Percentiles rank a stretch among this genome's conserved stretches.
Evolutionary conservation across 2,797 vertebrate genomes (phyloP).

Genomic region (Enteromius thamalakanensis): DNA sequence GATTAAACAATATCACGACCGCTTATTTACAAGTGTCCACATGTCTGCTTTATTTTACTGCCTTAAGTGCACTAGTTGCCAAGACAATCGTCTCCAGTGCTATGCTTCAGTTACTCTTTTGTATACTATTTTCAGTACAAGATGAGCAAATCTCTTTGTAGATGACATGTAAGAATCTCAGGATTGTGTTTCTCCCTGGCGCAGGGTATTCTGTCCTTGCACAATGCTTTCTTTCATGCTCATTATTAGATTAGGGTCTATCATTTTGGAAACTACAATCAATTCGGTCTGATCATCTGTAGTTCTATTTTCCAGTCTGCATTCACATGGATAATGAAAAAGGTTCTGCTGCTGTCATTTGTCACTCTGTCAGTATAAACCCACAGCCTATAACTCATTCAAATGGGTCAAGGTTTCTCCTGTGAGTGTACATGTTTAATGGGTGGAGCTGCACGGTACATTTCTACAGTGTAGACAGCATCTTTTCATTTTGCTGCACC

Average conservation of each 20-base stretch:
- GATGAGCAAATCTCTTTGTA: neutral
- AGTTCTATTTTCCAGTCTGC: constrained; percentile 62
- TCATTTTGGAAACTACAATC: constrained; percentile 20
- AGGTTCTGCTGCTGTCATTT: constrained; percentile 81
- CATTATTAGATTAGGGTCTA: constrained; percentile 19
- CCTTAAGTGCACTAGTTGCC: neutral
- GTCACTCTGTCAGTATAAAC: constrained; percentile 80
- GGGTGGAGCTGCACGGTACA: constrained; percentile 53
- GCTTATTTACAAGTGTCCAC: neutral
- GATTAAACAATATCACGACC: neutral
- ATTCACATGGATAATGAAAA: constrained; percentile 81
- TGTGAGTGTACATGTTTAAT: constrained; percentile 72
- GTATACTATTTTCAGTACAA: neutral
- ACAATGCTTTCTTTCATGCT: constrained; percentile 10
- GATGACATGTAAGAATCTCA: neutral
- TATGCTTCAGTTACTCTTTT: neutral
- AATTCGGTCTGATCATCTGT: neutral
- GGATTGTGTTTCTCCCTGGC: neutral
- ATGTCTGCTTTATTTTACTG: neutral
- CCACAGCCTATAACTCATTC: constrained; percentile 76
- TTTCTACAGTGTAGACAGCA: neutral
- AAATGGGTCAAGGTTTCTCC: constrained; percentile 78
- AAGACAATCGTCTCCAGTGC: neutral
- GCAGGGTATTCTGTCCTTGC: neutral
- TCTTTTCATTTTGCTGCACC: neutral